phyloP scores from a whole-genome alignment of 1,140 invertebrate genomes.

The Mylabris phalerata region DNA sequence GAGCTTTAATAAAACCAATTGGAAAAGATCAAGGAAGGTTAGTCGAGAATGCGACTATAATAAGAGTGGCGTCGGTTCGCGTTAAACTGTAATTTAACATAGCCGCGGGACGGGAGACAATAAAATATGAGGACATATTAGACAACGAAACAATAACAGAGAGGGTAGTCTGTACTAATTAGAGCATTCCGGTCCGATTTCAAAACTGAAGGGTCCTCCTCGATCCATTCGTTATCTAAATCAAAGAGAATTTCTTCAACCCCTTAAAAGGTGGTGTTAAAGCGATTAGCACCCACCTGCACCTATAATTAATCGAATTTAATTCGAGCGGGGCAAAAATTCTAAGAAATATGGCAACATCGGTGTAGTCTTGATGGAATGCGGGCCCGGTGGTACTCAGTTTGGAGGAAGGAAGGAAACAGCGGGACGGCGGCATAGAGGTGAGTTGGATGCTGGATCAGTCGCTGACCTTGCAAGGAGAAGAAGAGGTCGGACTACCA shows the following conservation, averaged over 20 bases:
- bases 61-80: constrained; percentile 22
- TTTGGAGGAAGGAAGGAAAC: constrained; percentile 29
- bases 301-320: too few species aligned
- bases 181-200: too few species aligned
- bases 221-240: too few species aligned
- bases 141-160: too few species aligned
- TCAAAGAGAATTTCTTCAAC: too few species aligned
- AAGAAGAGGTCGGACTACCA: constrained; percentile 16
- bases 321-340: too few species aligned
- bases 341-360: constrained; percentile 6
- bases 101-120: constrained; percentile 4
- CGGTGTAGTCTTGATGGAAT: constrained; percentile 8
- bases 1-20: constrained; percentile 25
- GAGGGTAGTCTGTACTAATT: too few species aligned
- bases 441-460: constrained; percentile 35
- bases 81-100: constrained; percentile 21
- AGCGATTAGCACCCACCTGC: too few species aligned
- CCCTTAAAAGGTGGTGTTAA: too few species aligned
- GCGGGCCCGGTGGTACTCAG: constrained; percentile 1
- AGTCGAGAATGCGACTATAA: constrained; percentile 22
- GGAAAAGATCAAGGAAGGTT: constrained; percentile 24
- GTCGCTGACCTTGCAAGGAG: constrained; percentile 40
- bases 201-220: too few species aligned
- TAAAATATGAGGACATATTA: too few species aligned
- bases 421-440: constrained; percentile 26